Conservation (phyloP, 2,797 vertebrate species). For the Manis pentadactyla region DNA sequence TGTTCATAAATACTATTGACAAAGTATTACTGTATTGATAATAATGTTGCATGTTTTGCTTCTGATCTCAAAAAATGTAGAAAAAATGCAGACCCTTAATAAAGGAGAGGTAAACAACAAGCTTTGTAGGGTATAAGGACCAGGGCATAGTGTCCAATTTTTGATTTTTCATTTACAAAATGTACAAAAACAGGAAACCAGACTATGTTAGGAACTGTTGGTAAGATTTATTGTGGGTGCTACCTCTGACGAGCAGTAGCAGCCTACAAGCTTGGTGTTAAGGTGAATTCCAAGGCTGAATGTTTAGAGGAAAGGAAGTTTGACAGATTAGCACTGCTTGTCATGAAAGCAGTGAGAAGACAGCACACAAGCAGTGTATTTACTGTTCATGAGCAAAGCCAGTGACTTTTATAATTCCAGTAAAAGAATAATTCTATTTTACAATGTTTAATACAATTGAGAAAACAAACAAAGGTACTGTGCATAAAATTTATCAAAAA, state of each 20-base stretch:
- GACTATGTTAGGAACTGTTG: not conserved
- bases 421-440: conserved; percentile 30
- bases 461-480: not conserved
- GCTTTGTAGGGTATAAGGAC: not conserved
- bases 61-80: not conserved
- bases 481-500: conserved; percentile 40
- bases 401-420: not conserved
- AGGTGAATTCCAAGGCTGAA: not conserved
- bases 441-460: not conserved
- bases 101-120: not conserved
- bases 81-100: not conserved
- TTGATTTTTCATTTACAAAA: not conserved
- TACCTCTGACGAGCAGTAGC: not conserved
- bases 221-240: not conserved
- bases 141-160: not conserved
- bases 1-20: not conserved
- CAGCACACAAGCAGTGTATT: not conserved
- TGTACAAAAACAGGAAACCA: not conserved
- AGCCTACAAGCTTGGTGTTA: not conserved
- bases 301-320: not conserved
- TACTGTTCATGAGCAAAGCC: not conserved
- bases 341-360: not conserved
- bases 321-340: not conserved
- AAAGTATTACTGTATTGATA: not conserved
- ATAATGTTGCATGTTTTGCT: not conserved